Base-by-base conservation (phyloP, 2,888 invertebrate genomes). In the Troides aeacus region DNA sequence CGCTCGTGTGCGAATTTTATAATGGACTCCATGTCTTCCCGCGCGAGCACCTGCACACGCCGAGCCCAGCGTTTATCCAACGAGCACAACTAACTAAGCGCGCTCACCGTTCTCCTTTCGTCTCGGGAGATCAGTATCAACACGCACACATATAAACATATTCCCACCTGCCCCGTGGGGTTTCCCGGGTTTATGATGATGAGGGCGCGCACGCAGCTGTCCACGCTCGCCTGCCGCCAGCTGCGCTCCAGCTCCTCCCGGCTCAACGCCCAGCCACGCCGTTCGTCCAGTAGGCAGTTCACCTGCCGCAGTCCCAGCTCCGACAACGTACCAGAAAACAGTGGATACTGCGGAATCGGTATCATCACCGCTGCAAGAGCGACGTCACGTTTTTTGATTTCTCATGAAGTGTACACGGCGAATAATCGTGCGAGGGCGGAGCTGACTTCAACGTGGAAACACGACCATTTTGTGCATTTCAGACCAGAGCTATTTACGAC, bases 161-260 rank as follows among this genome's bases (percentile, higher is more conserved):
- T 18, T 17, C 53, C 6, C 39, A 86, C 89, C 88, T 96, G 96
- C 21, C 98, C 99, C 24, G 99, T 99, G 15, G 99, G 99, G 89
- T 99, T 99, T 68, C 99, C 99, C 0, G 99, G 99, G 90, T 99
- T 99, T 78, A 99, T 99, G 62, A 99, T 95, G 21, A 97, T 98
- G 62, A 99, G 92, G 0, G 96, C 98, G 92, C 0, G 96, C 98
- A 66, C 97, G 93, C 0, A 98, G 97, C 71, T 93, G 90, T 83
- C 94, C 94, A 0, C 79, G 79, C 71, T 93, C 90, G 74, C 93
- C 93, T 0, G 96, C 94, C 77, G 96, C 96, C 0, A 50, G 88
- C 90, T 71, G 96, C 87, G 36, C 85, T 62, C 98, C 74, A 99
- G 85, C 89, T 99, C 99, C 0, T 87, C 76, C 2, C 95, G 88